Conservation (phyloP, 2,888 invertebrate genomes). For the Anagyrus pseudococci region DNA sequence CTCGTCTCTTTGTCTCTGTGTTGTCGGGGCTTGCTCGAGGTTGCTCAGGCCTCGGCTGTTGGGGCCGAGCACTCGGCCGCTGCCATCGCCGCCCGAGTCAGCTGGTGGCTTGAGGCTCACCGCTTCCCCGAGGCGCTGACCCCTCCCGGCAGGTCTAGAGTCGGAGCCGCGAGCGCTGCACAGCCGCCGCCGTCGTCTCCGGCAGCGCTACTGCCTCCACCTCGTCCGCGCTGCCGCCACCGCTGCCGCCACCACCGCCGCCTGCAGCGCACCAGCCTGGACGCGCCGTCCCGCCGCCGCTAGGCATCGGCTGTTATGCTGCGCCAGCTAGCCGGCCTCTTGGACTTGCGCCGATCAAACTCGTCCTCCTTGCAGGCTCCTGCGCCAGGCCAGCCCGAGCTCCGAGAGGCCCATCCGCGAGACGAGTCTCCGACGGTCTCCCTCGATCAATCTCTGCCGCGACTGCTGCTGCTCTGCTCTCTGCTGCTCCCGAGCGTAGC, state of each 20-base stretch:
- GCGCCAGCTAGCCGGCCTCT: not conserved
- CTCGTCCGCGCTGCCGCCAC: not conserved
- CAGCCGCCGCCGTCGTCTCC: not conserved
- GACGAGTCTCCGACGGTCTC: too few species aligned
- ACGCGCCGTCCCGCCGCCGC: not conserved
- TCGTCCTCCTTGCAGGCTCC: not conserved
- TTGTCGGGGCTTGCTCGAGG: too few species aligned
- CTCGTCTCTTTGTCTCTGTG: not conserved
- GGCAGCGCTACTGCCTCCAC: not conserved
- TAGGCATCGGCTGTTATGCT: not conserved
- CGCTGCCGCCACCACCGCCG: not conserved
- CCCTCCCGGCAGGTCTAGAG: not conserved
- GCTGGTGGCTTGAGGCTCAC: slow-evolving; percentile 8
- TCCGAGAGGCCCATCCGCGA: not conserved
- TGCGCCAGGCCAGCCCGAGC: not conserved
- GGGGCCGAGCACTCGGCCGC: not conserved
- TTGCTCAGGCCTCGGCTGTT: slow-evolving; percentile 4
- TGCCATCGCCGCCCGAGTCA: slow-evolving; percentile 13
- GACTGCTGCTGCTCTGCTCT: too few species aligned
- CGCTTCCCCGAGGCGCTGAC: slow-evolving; percentile 23
- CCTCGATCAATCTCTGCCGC: too few species aligned
- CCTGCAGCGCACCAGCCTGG: not conserved
- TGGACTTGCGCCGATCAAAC: not conserved
- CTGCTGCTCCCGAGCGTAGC: not conserved
- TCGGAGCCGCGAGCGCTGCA: not conserved